Conservation (phyloP, 2,113 vertebrate genomes). For the Periophthalmodon schlosseri region DNA sequence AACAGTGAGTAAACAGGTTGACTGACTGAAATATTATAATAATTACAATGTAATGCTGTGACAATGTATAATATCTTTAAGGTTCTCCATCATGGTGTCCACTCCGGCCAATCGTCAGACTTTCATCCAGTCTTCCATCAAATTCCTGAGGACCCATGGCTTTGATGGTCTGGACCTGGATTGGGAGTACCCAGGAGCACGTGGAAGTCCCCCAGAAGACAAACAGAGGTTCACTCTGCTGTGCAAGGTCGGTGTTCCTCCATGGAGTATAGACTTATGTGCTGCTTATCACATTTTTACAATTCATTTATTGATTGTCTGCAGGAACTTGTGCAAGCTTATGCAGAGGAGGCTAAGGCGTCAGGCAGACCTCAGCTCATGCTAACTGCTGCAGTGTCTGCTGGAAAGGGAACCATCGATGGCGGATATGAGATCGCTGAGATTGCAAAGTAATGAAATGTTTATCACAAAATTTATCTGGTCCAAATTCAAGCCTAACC, state of each 20-base stretch:
- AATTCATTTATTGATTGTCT: neutral
- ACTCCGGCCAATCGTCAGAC: constrained; percentile 69
- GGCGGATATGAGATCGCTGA: constrained; percentile 80
- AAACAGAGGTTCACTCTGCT: constrained; percentile 80
- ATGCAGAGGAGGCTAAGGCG: constrained; percentile 68
- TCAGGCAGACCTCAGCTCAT: constrained; percentile 71
- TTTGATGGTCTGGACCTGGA: constrained; percentile 86
- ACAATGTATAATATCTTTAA: constrained; percentile 32
- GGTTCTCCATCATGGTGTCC: constrained; percentile 81
- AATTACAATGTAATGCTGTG: neutral
- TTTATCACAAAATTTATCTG: neutral
- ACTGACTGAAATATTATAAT: neutral
- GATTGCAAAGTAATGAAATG: constrained; percentile 69
- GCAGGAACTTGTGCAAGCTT: constrained; percentile 80
- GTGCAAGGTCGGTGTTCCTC: constrained; percentile 68
- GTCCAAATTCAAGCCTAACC: neutral
- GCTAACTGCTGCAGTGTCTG: constrained; percentile 79
- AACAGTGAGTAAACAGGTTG: constrained; percentile 74
- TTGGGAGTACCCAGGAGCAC: constrained; percentile 82
- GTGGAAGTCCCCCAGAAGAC: constrained; percentile 81
- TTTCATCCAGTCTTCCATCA: constrained; percentile 82
- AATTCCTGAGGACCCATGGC: constrained; percentile 75
- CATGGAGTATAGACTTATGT: neutral
- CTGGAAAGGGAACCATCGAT: constrained; percentile 73
- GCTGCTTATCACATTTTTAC: neutral